Conservation (phyloP, 1,140 invertebrate genomes). For the Capitella teleta region DNA sequence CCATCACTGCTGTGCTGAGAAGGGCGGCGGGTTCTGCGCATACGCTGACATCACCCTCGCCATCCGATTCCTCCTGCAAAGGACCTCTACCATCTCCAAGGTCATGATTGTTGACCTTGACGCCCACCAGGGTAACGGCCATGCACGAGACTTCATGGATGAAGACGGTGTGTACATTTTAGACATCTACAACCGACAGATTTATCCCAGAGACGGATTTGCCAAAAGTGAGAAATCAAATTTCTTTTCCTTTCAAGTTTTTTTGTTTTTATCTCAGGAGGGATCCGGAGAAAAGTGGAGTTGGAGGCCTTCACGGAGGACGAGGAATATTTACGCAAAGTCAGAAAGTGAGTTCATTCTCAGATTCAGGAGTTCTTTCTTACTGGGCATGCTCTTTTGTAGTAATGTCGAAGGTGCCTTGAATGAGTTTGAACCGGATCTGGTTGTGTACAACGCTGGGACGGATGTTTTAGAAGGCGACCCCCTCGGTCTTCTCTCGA, state of each 20-base stretch:
- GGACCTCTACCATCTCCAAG: slow-evolving; percentile 44
- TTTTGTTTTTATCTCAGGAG: slow-evolving; percentile 31
- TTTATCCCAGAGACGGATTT: slow-evolving; percentile 65
- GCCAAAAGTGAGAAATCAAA: slow-evolving; percentile 60
- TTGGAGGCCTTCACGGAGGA: slow-evolving; percentile 55
- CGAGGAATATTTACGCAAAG: slow-evolving; percentile 56
- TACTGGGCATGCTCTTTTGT: slow-evolving; percentile 12
- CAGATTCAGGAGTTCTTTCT: not conserved
- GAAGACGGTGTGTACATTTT: slow-evolving; percentile 65
- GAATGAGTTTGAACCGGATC: slow-evolving; percentile 61
- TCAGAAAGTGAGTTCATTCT: slow-evolving; percentile 51
- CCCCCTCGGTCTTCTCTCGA: slow-evolving; percentile 56
- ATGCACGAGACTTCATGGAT: slow-evolving; percentile 64
- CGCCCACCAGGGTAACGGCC: slow-evolving; percentile 82
- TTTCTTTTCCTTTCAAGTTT: too few species aligned
- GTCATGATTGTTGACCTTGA: slow-evolving; percentile 81
- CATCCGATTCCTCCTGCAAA: slow-evolving; percentile 54
- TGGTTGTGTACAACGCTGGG: slow-evolving; percentile 78
- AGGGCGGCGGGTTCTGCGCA: slow-evolving; percentile 74
- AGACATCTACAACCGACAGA: slow-evolving; percentile 71
- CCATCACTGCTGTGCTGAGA: slow-evolving; percentile 57
- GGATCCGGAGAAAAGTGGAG: slow-evolving; percentile 62
- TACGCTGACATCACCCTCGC: slow-evolving; percentile 78
- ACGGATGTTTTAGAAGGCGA: slow-evolving; percentile 72
- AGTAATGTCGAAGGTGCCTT: slow-evolving; percentile 53